Evolutionary conservation across 1,140 invertebrate genomes (phyloP), one percentile per base, ranked within the genome.

Genomic region (Lepidotrigona ventralis): DNA sequence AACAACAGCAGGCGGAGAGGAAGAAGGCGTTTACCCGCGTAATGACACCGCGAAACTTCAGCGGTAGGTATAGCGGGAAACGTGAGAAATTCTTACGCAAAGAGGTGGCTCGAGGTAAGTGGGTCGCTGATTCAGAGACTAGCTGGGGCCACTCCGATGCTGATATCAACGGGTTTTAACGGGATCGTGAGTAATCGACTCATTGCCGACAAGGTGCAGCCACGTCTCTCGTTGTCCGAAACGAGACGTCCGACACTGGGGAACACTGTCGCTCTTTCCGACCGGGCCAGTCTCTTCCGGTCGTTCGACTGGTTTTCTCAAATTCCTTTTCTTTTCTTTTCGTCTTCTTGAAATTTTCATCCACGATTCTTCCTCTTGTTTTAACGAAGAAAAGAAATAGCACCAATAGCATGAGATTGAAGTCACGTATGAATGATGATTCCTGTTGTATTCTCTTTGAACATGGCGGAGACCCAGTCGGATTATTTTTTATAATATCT

Each of bases 111-210:
- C 63, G 77, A 90, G 88, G 83, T 88, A 90, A 90, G 80, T 92
- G 73, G 91, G 87, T 89, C 91, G 85, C 86, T 89, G 89, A 90
- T 86, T 90, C 88, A 83, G 85, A 88, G 85, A 88, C 87, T 89
- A 86, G 84, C 79, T 86, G 79, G 82, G 75, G 88, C 54, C 78
- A 26, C 70, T 71, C 46, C n/a, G 56, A 68, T 17, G 69, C 78
- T 54, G 85, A 89, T 90, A 90, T 89, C 88, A 89, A 87, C 88
- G 88, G 83, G 83, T 89, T 80, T 89, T 92, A 93, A 93, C 91
- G 92, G 92, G 90, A 93, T 87, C 89, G 88, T 93, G 92, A 93
- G 92, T 93, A 94, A 93, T 93, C 91, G 90, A 89, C 88, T 86
- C 83, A 75, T 56, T 86, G 81, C 70, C 83, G 81, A 56, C 74